A percentile compares a stretch with the other conserved stretches of the same genome.
Conservation (phyloP, 1,140 invertebrate species). For the Trichonephila inaurata region DNA sequence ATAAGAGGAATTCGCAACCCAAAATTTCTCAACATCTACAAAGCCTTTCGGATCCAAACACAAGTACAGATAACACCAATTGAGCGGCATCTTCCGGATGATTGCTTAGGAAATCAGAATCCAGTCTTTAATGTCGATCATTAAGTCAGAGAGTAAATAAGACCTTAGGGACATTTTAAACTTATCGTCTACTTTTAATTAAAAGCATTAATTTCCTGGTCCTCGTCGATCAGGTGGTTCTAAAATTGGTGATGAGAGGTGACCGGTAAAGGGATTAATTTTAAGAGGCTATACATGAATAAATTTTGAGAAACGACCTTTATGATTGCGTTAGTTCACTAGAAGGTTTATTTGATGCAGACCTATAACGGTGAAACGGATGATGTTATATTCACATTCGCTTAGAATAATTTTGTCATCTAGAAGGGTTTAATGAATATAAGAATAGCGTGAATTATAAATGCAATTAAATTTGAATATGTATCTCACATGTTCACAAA, state of each 20-base stretch:
- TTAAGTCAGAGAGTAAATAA: neutral
- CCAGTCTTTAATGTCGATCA: neutral
- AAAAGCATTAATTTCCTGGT: neutral
- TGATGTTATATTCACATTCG: too few species aligned
- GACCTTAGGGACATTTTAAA: constrained; percentile 9
- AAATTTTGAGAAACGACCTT: neutral
- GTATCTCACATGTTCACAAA: too few species aligned
- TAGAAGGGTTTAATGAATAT: too few species aligned
- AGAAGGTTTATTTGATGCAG: neutral
- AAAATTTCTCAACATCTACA: too few species aligned
- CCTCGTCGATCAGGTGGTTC: neutral
- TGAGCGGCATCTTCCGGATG: neutral
- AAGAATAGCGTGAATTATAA: too few species aligned
- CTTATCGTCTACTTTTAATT: constrained; percentile 19
- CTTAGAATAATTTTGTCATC: too few species aligned
- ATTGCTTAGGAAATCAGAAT: neutral
- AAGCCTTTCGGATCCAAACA: too few species aligned
- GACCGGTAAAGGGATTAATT: neutral
- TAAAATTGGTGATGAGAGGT: neutral
- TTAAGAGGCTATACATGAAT: neutral
- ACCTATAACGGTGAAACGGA: neutral
- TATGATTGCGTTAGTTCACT: neutral
- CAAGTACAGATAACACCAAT: too few species aligned
- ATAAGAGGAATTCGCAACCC: too few species aligned
- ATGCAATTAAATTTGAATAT: too few species aligned